These are phyloP conservation scores for Anthophora plumipes DNA, from an alignment of 2,888 invertebrate species.

Conservation along the genomic window DNA sequence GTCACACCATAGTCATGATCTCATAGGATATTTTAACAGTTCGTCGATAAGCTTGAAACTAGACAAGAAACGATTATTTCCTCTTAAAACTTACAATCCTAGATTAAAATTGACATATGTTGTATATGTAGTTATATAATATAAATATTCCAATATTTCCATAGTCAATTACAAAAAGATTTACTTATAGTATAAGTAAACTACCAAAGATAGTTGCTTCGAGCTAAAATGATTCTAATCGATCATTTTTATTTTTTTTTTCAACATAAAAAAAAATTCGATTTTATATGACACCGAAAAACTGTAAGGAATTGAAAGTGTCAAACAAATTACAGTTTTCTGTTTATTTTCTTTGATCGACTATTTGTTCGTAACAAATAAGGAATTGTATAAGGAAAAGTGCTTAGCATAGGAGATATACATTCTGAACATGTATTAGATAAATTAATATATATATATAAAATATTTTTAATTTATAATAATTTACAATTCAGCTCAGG, in stretches of 20 bases:
- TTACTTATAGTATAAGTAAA: conserved; percentile 40
- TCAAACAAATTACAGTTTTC: conserved; percentile 35
- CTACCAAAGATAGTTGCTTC: conserved; percentile 55
- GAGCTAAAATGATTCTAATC: conserved; percentile 15
- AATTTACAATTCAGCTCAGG: conserved; percentile 28
- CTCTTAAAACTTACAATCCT: conserved; percentile 15
- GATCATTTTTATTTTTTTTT: conserved; percentile 7
- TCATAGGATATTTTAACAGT: conserved; percentile 33
- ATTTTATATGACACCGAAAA: conserved; percentile 17
- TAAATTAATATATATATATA: conserved; percentile 9
- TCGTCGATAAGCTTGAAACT: neutral
- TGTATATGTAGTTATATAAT: conserved; percentile 22
- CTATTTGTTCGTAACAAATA: neutral
- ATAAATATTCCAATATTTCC: conserved; percentile 43
- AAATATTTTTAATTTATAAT: conserved; percentile 24
- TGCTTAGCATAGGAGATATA: conserved; percentile 4
- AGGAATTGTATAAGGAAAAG: conserved; percentile 15
- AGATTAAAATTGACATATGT: conserved; percentile 18
- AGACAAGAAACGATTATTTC: neutral
- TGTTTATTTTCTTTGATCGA: conserved; percentile 25
- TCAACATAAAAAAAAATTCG: neutral
- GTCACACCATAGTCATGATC: conserved; percentile 18
- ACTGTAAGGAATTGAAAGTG: conserved; percentile 24
- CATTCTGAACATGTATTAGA: conserved; percentile 16
- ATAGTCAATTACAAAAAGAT: conserved; percentile 56